Evolutionary conservation across 2,888 invertebrate species (phyloP), one percentile per base, ranked within the genome.

Genomic region (Imbricaverruca yamaguchii): DNA sequence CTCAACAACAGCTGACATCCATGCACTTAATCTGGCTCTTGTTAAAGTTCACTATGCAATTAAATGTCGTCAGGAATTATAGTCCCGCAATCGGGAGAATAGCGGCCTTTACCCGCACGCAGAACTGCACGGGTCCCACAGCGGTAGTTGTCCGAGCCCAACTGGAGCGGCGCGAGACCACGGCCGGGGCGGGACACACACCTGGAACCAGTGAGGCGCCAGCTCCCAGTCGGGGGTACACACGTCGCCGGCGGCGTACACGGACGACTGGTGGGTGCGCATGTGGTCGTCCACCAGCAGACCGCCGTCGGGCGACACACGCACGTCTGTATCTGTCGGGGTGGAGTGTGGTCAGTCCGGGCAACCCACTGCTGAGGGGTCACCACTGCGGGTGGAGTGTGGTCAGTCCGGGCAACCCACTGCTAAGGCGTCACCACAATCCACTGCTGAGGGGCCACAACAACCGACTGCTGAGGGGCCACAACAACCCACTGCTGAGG

Each of bases 241-340:
- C 12, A 95, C 93, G 90, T 99, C 99, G 3, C 99, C 99, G 79
- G 97, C 98, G 13, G 98, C 98, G 90, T 91, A 99, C 55, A 99
- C 91, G 87, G 93, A 91, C 55, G 87, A 86, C 7, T 93, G 86
- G 80, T 92, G 92, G 4, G 97, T 96, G 87, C 92, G 90, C 92
- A 99, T 93, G 85, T 91, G 90, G 87, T 93, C 93, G 89, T 97
- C 91, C 0, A 99, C 95, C 83, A 90, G 87, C 82, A 97, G 90
- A 53, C 97, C 98, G n/a, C 93, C 93, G 88, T 97, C 96, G 7
- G 83, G 89, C 84, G 85, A 86, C 80, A 85, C 39, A 4, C 61
- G 80, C 18, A 83, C 80, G n/a, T 77, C 82, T 61, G 82, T 83
- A 9, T 82, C 82, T 82, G 79, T 12, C 63, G 21, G 11, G 0